These are phyloP conservation scores for Macrophya annulata DNA, from an alignment of 2,888 invertebrate species.

Conservation along the genomic window DNA sequence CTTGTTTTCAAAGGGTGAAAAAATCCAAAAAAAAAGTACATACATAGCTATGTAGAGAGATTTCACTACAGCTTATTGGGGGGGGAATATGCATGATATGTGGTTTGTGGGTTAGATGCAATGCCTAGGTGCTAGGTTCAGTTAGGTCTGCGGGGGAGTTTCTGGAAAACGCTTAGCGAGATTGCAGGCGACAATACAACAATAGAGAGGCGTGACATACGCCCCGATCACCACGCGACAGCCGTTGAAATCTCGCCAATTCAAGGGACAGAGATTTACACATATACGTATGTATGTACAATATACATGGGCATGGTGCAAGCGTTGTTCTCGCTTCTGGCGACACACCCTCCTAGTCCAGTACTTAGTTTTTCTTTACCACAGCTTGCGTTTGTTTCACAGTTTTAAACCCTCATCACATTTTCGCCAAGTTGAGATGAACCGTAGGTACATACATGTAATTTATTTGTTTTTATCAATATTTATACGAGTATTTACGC, in stretches of 20 bases:
- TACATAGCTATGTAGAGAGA: background rate
- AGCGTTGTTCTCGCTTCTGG: slow-evolving; percentile 13
- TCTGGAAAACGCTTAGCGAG: slow-evolving; percentile 78
- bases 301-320: background rate
- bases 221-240: slow-evolving; percentile 60
- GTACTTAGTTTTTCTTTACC: slow-evolving; percentile 6
- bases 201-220: slow-evolving; percentile 68
- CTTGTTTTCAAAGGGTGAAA: no score
- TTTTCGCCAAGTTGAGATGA: background rate
- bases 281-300: slow-evolving; percentile 1
- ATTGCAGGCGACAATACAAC: slow-evolving; percentile 79
- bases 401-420: slow-evolving; percentile 57
- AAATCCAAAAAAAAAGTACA: background rate
- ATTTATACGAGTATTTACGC: background rate
- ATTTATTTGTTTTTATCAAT: background rate
- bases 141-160: slow-evolving; percentile 65
- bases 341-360: slow-evolving; percentile 29
- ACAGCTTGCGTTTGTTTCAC: slow-evolving; percentile 24
- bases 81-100: background rate
- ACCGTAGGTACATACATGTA: background rate
- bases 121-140: background rate
- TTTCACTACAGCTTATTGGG: background rate
- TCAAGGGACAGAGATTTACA: slow-evolving; percentile 70
- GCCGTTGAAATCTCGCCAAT: slow-evolving; percentile 79
- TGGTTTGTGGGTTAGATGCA: slow-evolving; percentile 17